Percentiles rank a stretch among this genome's conserved stretches.
phyloP scores from a whole-genome alignment of 2,888 invertebrate genomes.

The Tuta absoluta region DNA sequence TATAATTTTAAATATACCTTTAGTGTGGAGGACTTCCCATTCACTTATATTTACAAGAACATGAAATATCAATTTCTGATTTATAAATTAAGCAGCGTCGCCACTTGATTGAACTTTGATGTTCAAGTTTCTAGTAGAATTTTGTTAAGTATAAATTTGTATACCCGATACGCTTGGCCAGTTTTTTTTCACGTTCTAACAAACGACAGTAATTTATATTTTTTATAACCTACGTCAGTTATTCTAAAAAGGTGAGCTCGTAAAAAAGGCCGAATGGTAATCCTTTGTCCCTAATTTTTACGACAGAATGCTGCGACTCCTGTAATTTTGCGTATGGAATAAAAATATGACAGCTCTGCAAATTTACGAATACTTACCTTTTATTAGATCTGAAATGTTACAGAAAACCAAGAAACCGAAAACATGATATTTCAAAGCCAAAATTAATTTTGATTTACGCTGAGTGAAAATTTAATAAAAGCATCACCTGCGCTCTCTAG shows the following conservation, averaged over 20 bases:
- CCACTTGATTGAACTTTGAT: background rate
- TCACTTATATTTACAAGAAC: too few species aligned
- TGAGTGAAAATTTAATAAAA: conserved; percentile 66
- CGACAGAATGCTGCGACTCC: background rate
- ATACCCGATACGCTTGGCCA: too few species aligned
- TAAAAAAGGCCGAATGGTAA: background rate
- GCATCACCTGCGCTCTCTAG: conserved; percentile 64
- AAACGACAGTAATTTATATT: background rate
- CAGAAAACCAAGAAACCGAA: background rate
- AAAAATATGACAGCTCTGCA: background rate
- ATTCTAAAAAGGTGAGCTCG: conserved; percentile 6
- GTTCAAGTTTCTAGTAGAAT: background rate
- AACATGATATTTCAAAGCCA: conserved; percentile 40
- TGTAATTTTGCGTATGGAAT: background rate
- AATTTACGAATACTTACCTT: conserved; percentile 3
- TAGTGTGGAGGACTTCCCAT: too few species aligned
- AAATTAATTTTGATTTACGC: conserved; percentile 61
- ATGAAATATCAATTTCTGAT: background rate
- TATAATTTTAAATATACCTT: background rate
- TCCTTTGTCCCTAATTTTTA: conserved; percentile 8
- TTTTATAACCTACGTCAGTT: conserved; percentile 1
- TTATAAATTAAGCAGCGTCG: background rate
- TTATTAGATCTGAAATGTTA: conserved; percentile 2
- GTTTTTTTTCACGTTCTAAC: too few species aligned
- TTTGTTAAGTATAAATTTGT: too few species aligned